phyloP scores from a whole-genome alignment of 2,113 vertebrate species.

The Podarcis cretensis region DNA sequence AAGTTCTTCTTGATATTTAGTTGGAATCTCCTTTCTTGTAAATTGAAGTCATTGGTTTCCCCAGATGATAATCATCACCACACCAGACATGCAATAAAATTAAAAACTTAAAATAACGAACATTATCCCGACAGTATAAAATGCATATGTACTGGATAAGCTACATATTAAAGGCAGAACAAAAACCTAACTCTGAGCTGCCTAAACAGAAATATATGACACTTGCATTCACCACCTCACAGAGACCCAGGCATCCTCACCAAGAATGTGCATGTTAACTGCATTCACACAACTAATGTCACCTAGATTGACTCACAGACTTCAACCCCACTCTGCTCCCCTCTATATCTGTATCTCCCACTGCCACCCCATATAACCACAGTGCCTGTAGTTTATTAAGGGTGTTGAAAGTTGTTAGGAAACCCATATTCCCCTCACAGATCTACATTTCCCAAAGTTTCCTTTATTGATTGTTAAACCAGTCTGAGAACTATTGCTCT shows the following conservation, averaged over 20 bases:
- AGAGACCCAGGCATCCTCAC: not conserved
- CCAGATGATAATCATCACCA: not conserved
- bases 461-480: too few species aligned
- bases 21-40: too few species aligned
- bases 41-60: too few species aligned
- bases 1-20: too few species aligned
- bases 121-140: not conserved
- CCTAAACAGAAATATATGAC: not conserved
- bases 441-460: too few species aligned
- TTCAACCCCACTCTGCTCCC: not conserved
- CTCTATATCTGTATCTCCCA: not conserved
- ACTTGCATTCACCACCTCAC: too few species aligned
- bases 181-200: not conserved
- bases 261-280: not conserved
- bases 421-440: too few species aligned
- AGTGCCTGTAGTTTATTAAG: too few species aligned
- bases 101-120: not conserved
- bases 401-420: too few species aligned
- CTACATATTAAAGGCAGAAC: not conserved
- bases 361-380: not conserved
- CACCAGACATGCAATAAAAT: not conserved
- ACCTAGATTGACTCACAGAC: not conserved
- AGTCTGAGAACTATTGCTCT: too few species aligned
- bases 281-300: not conserved
- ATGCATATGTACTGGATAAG: not conserved